Base-by-base conservation (phyloP, 2,888 invertebrate species). In the Zaprionus lineosus region DNA sequence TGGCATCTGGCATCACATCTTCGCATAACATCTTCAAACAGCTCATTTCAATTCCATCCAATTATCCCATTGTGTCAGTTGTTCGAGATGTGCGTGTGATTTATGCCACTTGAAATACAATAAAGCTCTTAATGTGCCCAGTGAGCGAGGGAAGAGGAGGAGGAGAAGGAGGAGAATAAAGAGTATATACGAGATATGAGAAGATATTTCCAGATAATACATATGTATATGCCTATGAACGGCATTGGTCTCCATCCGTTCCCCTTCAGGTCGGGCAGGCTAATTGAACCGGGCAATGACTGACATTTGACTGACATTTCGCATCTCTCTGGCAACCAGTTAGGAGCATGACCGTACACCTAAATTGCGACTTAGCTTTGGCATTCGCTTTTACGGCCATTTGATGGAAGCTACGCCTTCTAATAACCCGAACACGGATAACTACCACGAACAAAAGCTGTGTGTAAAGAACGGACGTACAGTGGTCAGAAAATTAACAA, bases 101-200 rank as follows among this genome's bases (percentile, higher is more conserved):
- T 81, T 78, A 81, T 77, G 70, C 75, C 73, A 78, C 78, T 81
- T 73, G 77, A 81, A 57, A 44, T 61, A 65, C 59, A 63, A 77
- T 67, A 61, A 71, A 65, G 57, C 73, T 77, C 61, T 75, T 58
- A 62, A 74, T 67, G 43, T 52, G 24, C 31, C 19, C 55, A 46
- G 19, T 40, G 52, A 41, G 44, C 39, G 9, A 33, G 26, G 21
- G 26, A 39, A 31, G 18, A 50, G 15, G 5, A 6, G 16, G 43
- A 1, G 15, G 9, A 18, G 1, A 3, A 9, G 6, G 9, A 12
- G 24, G 37, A 19, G 8, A 8, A 11, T 12, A 18, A 14, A 7
- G 14, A 24, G 15, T 31, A 12, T 14, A 21, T 15, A 14, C 3
- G n/a, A n/a, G n/a, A n/a, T n/a, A n/a, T n/a, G n/a, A n/a, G n/a